phyloP scores from a whole-genome alignment of 2,797 vertebrate species.

The Eospalax fontanierii region DNA sequence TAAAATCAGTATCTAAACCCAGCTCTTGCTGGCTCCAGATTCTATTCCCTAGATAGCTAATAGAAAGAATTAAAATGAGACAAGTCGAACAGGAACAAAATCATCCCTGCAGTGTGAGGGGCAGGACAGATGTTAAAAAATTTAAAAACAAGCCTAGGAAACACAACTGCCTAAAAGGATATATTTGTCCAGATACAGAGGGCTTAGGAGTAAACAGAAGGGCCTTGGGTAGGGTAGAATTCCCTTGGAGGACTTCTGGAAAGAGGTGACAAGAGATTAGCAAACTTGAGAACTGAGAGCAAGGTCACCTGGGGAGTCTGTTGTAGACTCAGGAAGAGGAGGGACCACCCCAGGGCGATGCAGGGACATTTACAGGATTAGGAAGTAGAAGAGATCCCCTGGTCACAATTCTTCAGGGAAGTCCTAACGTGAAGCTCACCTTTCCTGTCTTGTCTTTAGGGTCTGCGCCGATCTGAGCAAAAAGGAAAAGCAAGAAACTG shows the following conservation, averaged over 20 bases:
- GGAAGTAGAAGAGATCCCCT: neutral
- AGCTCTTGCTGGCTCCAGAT: neutral
- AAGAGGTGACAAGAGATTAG: neutral
- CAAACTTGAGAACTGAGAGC: neutral
- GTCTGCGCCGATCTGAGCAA: conserved; percentile 78
- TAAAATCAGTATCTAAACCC: conserved; percentile 22
- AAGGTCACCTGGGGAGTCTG: neutral
- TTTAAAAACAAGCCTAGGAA: conserved; percentile 57
- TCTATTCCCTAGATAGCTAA: conserved; percentile 39
- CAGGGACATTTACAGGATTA: neutral
- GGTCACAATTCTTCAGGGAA: neutral
- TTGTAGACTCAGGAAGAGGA: neutral
- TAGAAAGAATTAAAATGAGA: conserved; percentile 17
- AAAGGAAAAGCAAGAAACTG: conserved; percentile 83
- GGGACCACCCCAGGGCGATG: neutral
- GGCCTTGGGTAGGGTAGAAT: neutral
- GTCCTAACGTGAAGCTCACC: neutral
- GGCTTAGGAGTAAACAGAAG: conserved; percentile 6
- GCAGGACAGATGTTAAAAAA: conserved; percentile 58
- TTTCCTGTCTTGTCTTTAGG: conserved; percentile 82
- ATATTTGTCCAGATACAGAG: conserved; percentile 38
- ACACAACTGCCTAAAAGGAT: conserved; percentile 60
- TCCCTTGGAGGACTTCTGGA: neutral
- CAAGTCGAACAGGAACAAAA: conserved; percentile 56
- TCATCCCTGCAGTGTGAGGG: conserved; percentile 8